A percentile compares a stretch with the other conserved stretches of the same genome.
Evolutionary conservation across 2,113 vertebrate species (phyloP).

Genomic region (Platycercus adscitus): DNA sequence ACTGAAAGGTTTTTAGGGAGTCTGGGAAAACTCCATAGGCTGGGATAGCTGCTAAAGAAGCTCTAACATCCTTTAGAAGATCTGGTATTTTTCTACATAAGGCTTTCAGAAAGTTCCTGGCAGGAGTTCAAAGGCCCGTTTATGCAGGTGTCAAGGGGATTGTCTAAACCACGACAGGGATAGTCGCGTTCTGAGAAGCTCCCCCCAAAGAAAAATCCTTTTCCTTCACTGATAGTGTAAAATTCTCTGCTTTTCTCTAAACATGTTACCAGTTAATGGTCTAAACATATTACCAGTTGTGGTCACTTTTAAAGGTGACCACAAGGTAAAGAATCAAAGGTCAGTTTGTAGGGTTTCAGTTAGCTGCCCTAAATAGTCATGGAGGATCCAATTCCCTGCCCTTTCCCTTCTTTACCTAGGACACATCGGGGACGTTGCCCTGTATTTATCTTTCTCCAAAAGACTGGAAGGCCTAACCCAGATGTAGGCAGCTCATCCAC

Average conservation of each 20-base stretch:
- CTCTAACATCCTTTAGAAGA: background rate
- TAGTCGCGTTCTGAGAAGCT: background rate
- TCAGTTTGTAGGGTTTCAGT: background rate
- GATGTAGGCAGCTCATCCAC: background rate
- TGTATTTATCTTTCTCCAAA: background rate
- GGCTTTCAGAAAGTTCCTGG: constrained; percentile 20
- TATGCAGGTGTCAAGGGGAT: constrained; percentile 16
- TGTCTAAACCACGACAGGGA: background rate
- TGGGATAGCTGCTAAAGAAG: background rate
- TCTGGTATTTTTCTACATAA: background rate
- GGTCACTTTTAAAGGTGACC: background rate
- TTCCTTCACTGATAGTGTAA: background rate
- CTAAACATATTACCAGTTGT: background rate
- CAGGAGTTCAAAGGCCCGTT: background rate
- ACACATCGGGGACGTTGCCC: background rate
- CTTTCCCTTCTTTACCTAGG: background rate
- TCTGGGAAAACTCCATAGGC: constrained; percentile 1
- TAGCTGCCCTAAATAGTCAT: background rate
- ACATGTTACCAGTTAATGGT: background rate
- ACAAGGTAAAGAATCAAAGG: background rate
- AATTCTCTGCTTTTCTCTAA: background rate
- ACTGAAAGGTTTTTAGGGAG: background rate
- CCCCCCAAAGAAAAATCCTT: background rate
- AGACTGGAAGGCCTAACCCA: background rate
- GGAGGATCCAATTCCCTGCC: background rate